These are phyloP conservation scores for Zelostemma sp. DNA, from an alignment of 1,140 invertebrate genomes.

Conservation along the genomic window DNA sequence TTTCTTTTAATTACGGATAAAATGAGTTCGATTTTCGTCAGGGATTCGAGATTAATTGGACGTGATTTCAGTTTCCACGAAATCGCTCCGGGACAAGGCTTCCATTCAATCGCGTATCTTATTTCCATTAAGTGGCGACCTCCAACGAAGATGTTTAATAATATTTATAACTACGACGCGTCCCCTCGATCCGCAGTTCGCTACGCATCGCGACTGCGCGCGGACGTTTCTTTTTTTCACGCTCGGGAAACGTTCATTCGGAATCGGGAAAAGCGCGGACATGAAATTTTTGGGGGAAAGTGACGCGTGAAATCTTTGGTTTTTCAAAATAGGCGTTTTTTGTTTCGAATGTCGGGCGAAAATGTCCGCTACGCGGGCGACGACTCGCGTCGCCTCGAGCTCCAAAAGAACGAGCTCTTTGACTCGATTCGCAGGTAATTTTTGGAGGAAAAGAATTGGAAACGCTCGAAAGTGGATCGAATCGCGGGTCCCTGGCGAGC, in stretches of 20 bases:
- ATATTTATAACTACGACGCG: constrained; percentile 58
- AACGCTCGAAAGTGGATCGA: constrained; percentile 17
- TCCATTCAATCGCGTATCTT: constrained; percentile 16
- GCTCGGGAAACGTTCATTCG: not conserved
- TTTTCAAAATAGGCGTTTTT: not conserved
- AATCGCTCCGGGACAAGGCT: not conserved
- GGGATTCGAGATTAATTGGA: too few species aligned
- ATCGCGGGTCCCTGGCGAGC: constrained; percentile 25
- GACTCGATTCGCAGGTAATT: constrained; percentile 37
- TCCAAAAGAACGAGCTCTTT: constrained; percentile 47
- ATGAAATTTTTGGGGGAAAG: too few species aligned
- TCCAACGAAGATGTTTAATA: constrained; percentile 52
- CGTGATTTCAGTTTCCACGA: not conserved
- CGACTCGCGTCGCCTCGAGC: constrained; percentile 6
- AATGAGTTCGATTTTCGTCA: too few species aligned
- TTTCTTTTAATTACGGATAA: too few species aligned
- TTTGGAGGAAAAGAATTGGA: constrained; percentile 16
- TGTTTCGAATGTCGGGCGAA: constrained; percentile 2
- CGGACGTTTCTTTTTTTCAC: constrained; percentile 10
- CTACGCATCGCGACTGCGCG: constrained; percentile 27
- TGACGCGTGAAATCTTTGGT: not conserved
- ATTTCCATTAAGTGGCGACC: constrained; percentile 49
- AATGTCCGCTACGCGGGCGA: constrained; percentile 2
- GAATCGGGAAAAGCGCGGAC: too few species aligned
- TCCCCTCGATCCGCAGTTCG: constrained; percentile 43